These are phyloP conservation scores for Deladenus siricidicola DNA, from an alignment of 2,888 invertebrate genomes.

Conservation along the genomic window DNA sequence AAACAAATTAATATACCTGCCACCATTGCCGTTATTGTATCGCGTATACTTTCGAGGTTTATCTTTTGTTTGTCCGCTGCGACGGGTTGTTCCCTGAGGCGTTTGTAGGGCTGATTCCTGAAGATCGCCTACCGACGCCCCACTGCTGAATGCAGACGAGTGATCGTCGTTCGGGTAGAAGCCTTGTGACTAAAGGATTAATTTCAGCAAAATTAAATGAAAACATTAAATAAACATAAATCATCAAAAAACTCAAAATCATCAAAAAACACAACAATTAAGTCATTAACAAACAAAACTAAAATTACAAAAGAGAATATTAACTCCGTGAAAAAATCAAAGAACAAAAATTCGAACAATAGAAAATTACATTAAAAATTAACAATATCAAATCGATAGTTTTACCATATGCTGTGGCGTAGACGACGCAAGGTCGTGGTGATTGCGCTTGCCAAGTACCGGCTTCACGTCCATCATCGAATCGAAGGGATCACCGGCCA, in stretches of 20 bases:
- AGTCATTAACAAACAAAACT: no score
- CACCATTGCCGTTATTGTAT: constrained; percentile 4
- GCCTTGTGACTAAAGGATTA: neutral
- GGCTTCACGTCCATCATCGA: constrained; percentile 14
- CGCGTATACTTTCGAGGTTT: constrained; percentile 10
- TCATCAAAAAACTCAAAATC: neutral
- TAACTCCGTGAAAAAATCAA: no score
- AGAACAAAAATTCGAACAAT: no score
- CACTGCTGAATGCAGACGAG: neutral
- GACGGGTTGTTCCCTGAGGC: neutral
- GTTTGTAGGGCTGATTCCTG: neutral
- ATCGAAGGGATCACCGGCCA: constrained; percentile 13
- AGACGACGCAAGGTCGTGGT: neutral
- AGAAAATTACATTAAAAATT: neutral
- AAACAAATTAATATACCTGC: no score
- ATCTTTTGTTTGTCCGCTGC: neutral
- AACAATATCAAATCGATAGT: neutral
- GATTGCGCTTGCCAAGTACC: neutral
- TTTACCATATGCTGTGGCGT: neutral
- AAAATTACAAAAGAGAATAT: no score
- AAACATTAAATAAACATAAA: neutral
- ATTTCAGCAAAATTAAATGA: neutral
- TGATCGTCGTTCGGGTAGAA: neutral
- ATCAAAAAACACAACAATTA: no score
- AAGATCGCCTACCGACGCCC: neutral